Evolutionary conservation across 1,140 invertebrate genomes (phyloP), one percentile per base, ranked within the genome.

Genomic region (Trachymyrmex septentrionalis): DNA sequence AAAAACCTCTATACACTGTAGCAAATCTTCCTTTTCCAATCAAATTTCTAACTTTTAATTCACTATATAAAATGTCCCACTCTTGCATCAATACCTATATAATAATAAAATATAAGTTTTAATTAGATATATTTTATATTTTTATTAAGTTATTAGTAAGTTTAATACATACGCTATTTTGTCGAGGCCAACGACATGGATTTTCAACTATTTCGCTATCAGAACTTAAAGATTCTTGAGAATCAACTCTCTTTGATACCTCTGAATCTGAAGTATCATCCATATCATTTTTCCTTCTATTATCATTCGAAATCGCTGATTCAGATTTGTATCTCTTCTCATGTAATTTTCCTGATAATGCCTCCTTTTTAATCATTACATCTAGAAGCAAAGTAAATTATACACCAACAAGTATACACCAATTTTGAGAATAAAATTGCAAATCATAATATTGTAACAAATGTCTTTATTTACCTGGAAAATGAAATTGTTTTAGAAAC

Each of bases 51-150:
- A 99, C 96, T 89, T 97, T 97, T 67, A 99, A 94, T 95, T 99
- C 99, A 92, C 99, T 98, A 96, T 97, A 99, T 66, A 99, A 98
- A 95, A 99, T 99, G 95, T 99, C 99, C 99, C 99, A 99, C 94
- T 99, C 99, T 93, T 98, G 97, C 95, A 99, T 97, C 6, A 98
- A 99, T 87, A 99, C 95, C 97, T 97, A 93, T 97, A 93, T 14
- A 88, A 90, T 12, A 80, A 86, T 86, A 73, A 90, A 84, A 80
- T 69, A 67, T 64, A 24, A 30, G 64, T 86, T 63, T 61, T 44
- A 53, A 24, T 66, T 55, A 66, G 12, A 7, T 69, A 64, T n/a
- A 86, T 53, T 24, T 67, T 38, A 71, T 77, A 66, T 55, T 72
- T 80, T 71, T 34, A 61, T 64, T 30, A 57, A 76, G 27, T 73